These are phyloP conservation scores for Perdita meconis DNA, from an alignment of 2,888 invertebrate species.

Conservation along the genomic window DNA sequence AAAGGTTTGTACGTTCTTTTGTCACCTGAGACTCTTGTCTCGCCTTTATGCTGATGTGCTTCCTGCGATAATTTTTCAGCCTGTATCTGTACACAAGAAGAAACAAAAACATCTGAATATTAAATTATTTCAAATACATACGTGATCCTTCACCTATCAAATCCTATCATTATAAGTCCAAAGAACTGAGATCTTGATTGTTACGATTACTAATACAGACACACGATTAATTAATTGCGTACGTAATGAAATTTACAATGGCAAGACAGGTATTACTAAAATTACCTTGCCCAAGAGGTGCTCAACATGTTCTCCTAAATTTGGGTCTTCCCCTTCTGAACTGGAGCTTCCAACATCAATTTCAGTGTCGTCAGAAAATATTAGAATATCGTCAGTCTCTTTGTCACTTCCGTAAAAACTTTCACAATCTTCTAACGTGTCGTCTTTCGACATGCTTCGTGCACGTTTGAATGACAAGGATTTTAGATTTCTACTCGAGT, in stretches of 20 bases:
- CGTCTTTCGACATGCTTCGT: slow-evolving; percentile 69
- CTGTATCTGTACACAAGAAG: slow-evolving; percentile 65
- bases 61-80: slow-evolving; percentile 65
- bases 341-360: slow-evolving; percentile 83
- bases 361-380: slow-evolving; percentile 87
- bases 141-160: slow-evolving; percentile 47
- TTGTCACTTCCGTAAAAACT: slow-evolving; percentile 88
- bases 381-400: slow-evolving; percentile 87
- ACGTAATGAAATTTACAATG: slow-evolving; percentile 23
- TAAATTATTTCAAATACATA: slow-evolving; percentile 9
- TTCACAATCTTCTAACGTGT: slow-evolving; percentile 84
- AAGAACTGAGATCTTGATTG: slow-evolving; percentile 15
- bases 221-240: slow-evolving; percentile 26
- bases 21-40: slow-evolving; percentile 62
- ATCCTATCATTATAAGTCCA: slow-evolving; percentile 23
- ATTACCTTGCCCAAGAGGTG: slow-evolving; percentile 76
- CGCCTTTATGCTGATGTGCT: slow-evolving; percentile 55
- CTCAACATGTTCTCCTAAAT: slow-evolving; percentile 77
- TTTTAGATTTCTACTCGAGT: slow-evolving; percentile 51
- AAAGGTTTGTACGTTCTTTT: slow-evolving; percentile 75
- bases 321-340: slow-evolving; percentile 81
- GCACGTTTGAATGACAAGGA: slow-evolving; percentile 60
- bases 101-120: neutral
- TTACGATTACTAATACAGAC: slow-evolving; percentile 16
- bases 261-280: slow-evolving; percentile 41